These are phyloP conservation scores for Patiria miniata DNA, from an alignment of 35 echinoderm and acorn worm species.

Conservation along the genomic window DNA sequence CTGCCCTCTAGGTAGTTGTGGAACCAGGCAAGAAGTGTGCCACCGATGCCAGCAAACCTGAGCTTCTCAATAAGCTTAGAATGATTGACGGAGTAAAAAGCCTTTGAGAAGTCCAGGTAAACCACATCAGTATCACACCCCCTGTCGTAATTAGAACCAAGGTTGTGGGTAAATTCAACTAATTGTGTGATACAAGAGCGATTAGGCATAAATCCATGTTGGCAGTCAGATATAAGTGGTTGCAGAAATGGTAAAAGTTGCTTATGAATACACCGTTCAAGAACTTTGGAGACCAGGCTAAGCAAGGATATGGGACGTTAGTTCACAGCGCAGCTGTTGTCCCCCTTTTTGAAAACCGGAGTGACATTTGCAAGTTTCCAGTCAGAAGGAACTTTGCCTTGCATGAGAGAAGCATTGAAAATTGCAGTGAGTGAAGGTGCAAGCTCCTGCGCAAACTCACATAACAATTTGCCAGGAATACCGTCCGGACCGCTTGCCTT, in stretches of 20 bases:
- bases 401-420: slow-evolving; percentile 12
- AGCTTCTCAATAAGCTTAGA: background rate
- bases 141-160: slow-evolving; percentile 12
- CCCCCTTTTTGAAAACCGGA: slow-evolving; percentile 39
- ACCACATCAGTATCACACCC: background rate
- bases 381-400: slow-evolving; percentile 6
- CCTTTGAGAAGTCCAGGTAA: slow-evolving; percentile 9
- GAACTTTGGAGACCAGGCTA: slow-evolving; percentile 8
- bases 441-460: slow-evolving; percentile 3
- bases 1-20: slow-evolving; percentile 3
- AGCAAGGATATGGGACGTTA: slow-evolving; percentile 35
- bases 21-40: slow-evolving; percentile 9
- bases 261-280: slow-evolving; percentile 21
- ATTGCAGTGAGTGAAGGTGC: slow-evolving; percentile 18
- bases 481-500: slow-evolving; percentile 23
- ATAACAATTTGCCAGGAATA: slow-evolving; percentile 20
- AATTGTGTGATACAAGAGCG: slow-evolving; percentile 9
- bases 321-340: background rate
- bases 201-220: slow-evolving; percentile 16
- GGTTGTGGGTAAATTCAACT: slow-evolving; percentile 12
- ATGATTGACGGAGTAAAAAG: slow-evolving; percentile 10
- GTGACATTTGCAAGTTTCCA: slow-evolving; percentile 35
- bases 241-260: slow-evolving; percentile 28
- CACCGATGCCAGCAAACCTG: slow-evolving; percentile 5
- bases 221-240: slow-evolving; percentile 16